phyloP scores from a whole-genome alignment of 1,140 invertebrate genomes.

The Globodera rostochiensis region DNA sequence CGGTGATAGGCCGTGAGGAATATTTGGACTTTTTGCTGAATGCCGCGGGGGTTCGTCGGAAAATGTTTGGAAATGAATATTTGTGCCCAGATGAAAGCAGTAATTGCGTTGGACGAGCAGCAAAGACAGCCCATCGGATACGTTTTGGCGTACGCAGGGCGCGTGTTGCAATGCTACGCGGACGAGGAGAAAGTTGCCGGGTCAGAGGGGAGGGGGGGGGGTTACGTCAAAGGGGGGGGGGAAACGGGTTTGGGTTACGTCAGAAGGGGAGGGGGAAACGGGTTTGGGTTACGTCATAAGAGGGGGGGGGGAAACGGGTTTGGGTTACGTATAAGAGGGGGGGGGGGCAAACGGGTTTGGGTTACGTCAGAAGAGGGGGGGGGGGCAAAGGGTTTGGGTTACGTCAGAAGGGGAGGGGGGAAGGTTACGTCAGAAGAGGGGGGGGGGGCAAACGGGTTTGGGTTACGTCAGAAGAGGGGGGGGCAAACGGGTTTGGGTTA shows the following conservation, averaged over 20 bases:
- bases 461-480: too few relatives aligned
- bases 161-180: conserved; percentile 48
- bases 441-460: too few relatives aligned
- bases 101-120: conserved; percentile 40
- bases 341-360: too few relatives aligned
- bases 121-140: conserved; percentile 46
- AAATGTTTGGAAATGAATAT: neutral
- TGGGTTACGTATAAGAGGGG: too few relatives aligned
- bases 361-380: too few relatives aligned
- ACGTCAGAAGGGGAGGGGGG: too few relatives aligned
- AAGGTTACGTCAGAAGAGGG: accelerated
- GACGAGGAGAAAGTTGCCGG: conserved; percentile 44
- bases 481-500: too few relatives aligned
- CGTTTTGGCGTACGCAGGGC: conserved; percentile 29
- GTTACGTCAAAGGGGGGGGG: neutral
- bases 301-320: too few relatives aligned
- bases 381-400: too few relatives aligned
- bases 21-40: conserved; percentile 28
- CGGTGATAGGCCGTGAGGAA: conserved; percentile 29
- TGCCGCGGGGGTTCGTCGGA: neutral
- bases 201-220: conserved; percentile 12
- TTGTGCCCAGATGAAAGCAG: conserved; percentile 36
- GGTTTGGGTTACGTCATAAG: too few relatives aligned
- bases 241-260: neutral
- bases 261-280: neutral